phyloP scores from a whole-genome alignment of 2,888 invertebrate species.

The Camptogramma bilineatum region DNA sequence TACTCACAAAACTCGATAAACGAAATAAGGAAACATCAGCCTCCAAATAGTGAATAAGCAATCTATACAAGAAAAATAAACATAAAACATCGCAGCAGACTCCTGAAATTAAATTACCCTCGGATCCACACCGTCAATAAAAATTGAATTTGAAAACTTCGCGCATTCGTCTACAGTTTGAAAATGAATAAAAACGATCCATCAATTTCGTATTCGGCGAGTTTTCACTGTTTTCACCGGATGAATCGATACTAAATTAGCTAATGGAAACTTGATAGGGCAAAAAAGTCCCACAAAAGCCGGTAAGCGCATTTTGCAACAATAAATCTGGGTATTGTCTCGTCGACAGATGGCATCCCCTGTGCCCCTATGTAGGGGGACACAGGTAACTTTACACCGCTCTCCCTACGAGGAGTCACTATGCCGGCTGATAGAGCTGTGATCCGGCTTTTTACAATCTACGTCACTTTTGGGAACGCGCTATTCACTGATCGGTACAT shows the following conservation, averaged over 20 bases:
- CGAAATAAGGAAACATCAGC: slow-evolving; percentile 21
- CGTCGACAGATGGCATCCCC: slow-evolving; percentile 76
- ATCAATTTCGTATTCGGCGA: slow-evolving; percentile 73
- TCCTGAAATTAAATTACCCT: slow-evolving; percentile 61
- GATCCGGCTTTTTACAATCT: neutral
- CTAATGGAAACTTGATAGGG: slow-evolving; percentile 85
- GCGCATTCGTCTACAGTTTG: slow-evolving; percentile 65
- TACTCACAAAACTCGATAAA: slow-evolving; percentile 13
- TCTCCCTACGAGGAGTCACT: slow-evolving; percentile 23
- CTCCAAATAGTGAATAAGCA: slow-evolving; percentile 32
- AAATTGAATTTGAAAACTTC: slow-evolving; percentile 72
- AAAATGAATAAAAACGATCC: slow-evolving; percentile 78
- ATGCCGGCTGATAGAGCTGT: slow-evolving; percentile 14
- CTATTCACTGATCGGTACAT: too few relatives aligned
- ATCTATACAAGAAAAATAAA: slow-evolving; percentile 35
- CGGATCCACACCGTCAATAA: slow-evolving; percentile 65
- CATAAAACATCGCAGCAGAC: slow-evolving; percentile 40
- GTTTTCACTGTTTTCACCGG: slow-evolving; percentile 72
- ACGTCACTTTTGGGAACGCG: neutral
- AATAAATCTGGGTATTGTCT: slow-evolving; percentile 78
- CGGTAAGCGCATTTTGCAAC: slow-evolving; percentile 75
- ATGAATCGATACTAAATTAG: slow-evolving; percentile 80
- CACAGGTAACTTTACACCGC: slow-evolving; percentile 76
- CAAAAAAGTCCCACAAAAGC: slow-evolving; percentile 78
- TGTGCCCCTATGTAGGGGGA: slow-evolving; percentile 50